These are phyloP conservation scores for Otus sunia DNA, from an alignment of 2,113 vertebrate species.

Conservation along the genomic window DNA sequence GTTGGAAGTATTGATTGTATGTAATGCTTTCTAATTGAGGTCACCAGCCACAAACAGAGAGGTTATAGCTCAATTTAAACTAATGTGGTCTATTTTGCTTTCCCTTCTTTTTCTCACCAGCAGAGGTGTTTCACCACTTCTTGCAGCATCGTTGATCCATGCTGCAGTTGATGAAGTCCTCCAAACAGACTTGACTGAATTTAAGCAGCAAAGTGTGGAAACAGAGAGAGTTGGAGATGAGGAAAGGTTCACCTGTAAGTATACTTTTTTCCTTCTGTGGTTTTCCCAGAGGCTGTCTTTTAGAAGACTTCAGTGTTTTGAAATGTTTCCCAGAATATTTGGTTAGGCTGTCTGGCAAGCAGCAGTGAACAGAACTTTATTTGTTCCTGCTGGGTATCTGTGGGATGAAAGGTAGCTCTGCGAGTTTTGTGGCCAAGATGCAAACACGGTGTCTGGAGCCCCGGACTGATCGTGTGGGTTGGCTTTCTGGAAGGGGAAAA, in stretches of 20 bases:
- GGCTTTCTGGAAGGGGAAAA: neutral
- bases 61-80: neutral
- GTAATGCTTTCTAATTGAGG: neutral
- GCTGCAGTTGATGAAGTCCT: constrained; percentile 76
- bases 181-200: constrained; percentile 75
- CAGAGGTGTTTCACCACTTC: constrained; percentile 75
- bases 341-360: neutral
- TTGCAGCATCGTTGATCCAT: constrained; percentile 75
- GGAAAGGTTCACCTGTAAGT: constrained; percentile 71
- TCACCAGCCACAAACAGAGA: neutral
- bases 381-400: neutral
- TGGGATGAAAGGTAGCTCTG: neutral
- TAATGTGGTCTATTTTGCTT: neutral
- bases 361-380: neutral
- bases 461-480: neutral
- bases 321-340: neutral
- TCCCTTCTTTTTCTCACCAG: neutral
- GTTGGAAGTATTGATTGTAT: neutral
- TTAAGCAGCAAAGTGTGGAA: constrained; percentile 67
- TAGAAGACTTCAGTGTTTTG: neutral
- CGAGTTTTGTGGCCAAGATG: neutral
- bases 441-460: neutral
- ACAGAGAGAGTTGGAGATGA: constrained; percentile 40
- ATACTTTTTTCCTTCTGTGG: neutral
- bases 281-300: neutral